A percentile compares a stretch with the other conserved stretches of the same genome.
These are phyloP conservation scores for Piaya cayana DNA, from an alignment of 2,113 vertebrate genomes.

Conservation along the genomic window DNA sequence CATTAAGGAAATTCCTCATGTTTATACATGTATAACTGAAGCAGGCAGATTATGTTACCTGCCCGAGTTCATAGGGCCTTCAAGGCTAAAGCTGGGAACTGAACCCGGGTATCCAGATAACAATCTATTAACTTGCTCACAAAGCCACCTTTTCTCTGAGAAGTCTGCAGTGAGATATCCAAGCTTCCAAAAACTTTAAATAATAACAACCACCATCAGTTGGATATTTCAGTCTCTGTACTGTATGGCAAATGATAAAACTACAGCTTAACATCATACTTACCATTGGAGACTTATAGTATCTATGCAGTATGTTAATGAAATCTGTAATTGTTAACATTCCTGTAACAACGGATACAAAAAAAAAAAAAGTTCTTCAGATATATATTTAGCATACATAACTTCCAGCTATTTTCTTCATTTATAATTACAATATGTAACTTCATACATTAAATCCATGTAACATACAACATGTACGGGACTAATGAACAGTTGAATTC, in stretches of 20 bases:
- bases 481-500: background rate
- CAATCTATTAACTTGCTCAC: background rate
- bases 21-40: background rate
- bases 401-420: background rate
- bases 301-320: constrained; percentile 99
- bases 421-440: background rate
- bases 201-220: background rate
- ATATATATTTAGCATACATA: background rate
- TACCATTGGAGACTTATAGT: constrained; percentile 98
- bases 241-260: background rate
- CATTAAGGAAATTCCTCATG: background rate
- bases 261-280: constrained; percentile 35
- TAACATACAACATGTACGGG: background rate
- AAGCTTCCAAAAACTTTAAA: background rate
- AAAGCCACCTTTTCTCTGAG: background rate
- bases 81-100: background rate
- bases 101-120: background rate
- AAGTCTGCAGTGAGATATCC: fast-evolving
- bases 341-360: constrained; percentile 79
- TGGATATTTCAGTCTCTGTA: background rate
- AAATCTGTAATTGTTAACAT: constrained; percentile 99
- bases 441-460: background rate
- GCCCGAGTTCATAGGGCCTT: background rate
- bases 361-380: background rate
- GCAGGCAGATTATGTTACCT: background rate